Base-by-base conservation (phyloP, 2,113 vertebrate species). In the Coturnix japonica region DNA sequence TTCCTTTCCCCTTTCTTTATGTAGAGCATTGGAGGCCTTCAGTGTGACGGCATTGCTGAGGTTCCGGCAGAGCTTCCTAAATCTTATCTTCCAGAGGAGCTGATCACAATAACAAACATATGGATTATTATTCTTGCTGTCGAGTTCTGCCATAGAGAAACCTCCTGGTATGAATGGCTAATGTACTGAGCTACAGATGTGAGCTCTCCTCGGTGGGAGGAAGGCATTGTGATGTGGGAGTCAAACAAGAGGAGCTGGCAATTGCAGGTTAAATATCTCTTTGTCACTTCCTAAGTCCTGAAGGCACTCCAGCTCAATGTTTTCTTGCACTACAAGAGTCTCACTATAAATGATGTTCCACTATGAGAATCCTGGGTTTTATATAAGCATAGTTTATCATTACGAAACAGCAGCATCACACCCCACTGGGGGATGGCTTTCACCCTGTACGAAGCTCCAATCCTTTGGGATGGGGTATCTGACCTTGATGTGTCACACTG, bases 401-500 rank as follows among this genome's bases (percentile, higher is more conserved):
- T 92, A 85, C 0, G 10, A 74, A 92, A 85, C 71, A 17, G 12
- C 60, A 80, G 91, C 64, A 64, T 31, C 89, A 47, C 47, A 53
- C n/a, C 57, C 6, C 91, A 61, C 80, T 44, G 46, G 78, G 89
- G 85, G 90, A 93, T 0, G 35, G 19, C 33, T 89, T 74, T 91
- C 89, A 67, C 79, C 75, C 89, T 20, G 64, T 47, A 59, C 56
- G 77, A 77, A 93, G 75, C 69, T 17, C 1, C 6, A 77, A 53
- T 87, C 92, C 91, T 41, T 30, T 60, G 89, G 79, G 95, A 95
- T 69, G 71, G 94, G 77, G 74, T 77, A 28, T 87, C 87, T 94
- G 92, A 96, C 95, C 92, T 95, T 93, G 81, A 86, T 94, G 92
- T 94, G 89, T 92, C 92, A 89, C 6, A 4, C 67, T 6, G 44